Evolutionary conservation across 2,797 vertebrate species (phyloP), one percentile per base, ranked within the genome.

Genomic region (Gorsachius magnificus): DNA sequence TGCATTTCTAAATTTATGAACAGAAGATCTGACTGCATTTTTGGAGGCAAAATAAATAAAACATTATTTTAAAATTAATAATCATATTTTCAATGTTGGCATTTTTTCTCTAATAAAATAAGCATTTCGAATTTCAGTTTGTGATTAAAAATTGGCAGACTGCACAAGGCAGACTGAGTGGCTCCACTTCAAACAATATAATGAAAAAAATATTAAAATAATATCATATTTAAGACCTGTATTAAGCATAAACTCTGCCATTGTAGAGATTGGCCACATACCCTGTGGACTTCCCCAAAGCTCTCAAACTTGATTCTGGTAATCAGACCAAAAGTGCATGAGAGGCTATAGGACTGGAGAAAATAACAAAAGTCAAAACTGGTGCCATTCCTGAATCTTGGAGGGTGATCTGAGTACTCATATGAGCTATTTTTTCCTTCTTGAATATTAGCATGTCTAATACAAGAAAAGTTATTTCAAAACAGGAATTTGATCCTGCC

Each of bases 101-200:
- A 70, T 86, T 85, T 83, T 78, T 93, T 89, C 56, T 38, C 64
- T 86, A 93, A 85, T 84, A 95, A 96, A 96, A 95, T 60, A 94
- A 96, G 54, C 87, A 90, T 94, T 96, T 96, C 68, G 95, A 89
- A 92, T 96, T 96, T 96, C 94, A 87, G 54, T 81, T 91, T 29
- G 5, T 85, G 94, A 92, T 95, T 95, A 90, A 95, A 90, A 95
- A 83, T 45, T 96, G 97, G 94, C 93, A 92, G 94, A 76, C 91
- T 51, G 33, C 36, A 78, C 64, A 66, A 91, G 58, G 70, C 87
- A 96, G 96, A 96, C 93, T 63, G 65, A 95, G 80, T 84, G 94
- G 71, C 96, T 97, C 95, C 87, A 79, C 77, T 96, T 96, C 94
- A 96, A 96, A 96, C 64, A 95, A 79, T 83, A 57, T 94, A 93